Conservation (phyloP, 2,797 vertebrate genomes). For the Poeciliopsis paucimaculata region DNA sequence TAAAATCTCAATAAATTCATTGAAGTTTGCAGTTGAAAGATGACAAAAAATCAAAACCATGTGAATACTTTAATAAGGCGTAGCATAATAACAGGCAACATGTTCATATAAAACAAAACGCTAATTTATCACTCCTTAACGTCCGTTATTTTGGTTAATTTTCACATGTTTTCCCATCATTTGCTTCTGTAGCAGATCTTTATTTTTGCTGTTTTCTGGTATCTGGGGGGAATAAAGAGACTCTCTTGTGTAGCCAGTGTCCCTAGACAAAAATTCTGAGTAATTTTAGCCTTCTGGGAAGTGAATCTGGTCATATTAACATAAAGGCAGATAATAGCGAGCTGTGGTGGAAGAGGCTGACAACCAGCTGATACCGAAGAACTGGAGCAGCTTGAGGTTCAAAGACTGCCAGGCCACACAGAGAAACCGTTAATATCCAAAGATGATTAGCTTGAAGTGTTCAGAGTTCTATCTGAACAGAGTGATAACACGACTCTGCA, state of each 20-base stretch:
- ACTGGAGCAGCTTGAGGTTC: slow-evolving; percentile 9
- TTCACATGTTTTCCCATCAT: not conserved
- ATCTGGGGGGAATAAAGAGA: not conserved
- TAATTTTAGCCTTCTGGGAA: slow-evolving; percentile 1
- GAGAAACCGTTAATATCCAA: slow-evolving; percentile 7
- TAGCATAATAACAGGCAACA: not conserved
- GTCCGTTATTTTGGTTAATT: not conserved
- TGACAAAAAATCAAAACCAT: not conserved
- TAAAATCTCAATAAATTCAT: not conserved
- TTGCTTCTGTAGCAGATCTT: not conserved
- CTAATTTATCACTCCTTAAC: not conserved
- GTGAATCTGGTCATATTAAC: not conserved
- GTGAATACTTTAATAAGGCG: not conserved
- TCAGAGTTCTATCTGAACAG: slow-evolving; percentile 2
- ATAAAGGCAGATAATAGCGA: slow-evolving; percentile 5
- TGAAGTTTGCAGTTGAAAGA: not conserved
- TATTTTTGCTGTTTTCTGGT: not conserved
- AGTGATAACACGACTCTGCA: not conserved
- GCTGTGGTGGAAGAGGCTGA: not conserved
- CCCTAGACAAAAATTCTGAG: not conserved
- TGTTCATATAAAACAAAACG: not conserved
- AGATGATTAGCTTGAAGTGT: slow-evolving; percentile 10
- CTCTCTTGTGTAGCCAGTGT: not conserved
- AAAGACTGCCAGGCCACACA: slow-evolving; percentile 9
- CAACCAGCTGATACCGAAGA: not conserved